These are phyloP conservation scores for Bombus haemorrhoidalis DNA, from an alignment of 1,140 invertebrate genomes.

Conservation along the genomic window DNA sequence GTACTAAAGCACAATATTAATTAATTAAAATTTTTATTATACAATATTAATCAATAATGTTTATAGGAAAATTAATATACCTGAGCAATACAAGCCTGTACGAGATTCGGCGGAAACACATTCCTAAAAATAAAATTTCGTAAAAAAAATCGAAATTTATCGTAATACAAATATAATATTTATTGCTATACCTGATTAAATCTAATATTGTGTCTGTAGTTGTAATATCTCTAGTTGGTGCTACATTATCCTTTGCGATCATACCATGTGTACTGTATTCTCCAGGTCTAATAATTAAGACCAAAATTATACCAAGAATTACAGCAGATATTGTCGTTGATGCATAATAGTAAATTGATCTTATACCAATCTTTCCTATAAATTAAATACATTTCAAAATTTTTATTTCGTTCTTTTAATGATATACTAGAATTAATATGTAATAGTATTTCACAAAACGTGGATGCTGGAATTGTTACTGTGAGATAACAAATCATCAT, in stretches of 20 bases:
- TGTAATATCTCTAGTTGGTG: slow-evolving; percentile 86
- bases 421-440: too few relatives aligned
- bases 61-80: slow-evolving; percentile 78
- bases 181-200: slow-evolving; percentile 90
- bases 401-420: background rate
- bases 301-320: slow-evolving; percentile 93
- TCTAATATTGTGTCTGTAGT: slow-evolving; percentile 97
- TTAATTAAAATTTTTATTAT: background rate
- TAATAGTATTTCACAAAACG: background rate
- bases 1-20: slow-evolving; percentile 74
- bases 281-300: slow-evolving; percentile 93
- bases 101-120: slow-evolving; percentile 95
- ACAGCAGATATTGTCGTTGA: slow-evolving; percentile 95
- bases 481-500: background rate
- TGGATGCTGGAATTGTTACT: background rate
- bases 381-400: slow-evolving; percentile 17
- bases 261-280: slow-evolving; percentile 32
- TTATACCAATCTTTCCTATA: slow-evolving; percentile 85
- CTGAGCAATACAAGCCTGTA: slow-evolving; percentile 91
- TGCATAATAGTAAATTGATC: slow-evolving; percentile 95
- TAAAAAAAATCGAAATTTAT: background rate
- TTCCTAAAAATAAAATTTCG: slow-evolving; percentile 86
- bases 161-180: background rate
- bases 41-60: background rate
- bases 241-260: slow-evolving; percentile 64